Evolutionary conservation across 2,888 invertebrate species (phyloP).

Genomic region (Sminthurinus aureus): DNA sequence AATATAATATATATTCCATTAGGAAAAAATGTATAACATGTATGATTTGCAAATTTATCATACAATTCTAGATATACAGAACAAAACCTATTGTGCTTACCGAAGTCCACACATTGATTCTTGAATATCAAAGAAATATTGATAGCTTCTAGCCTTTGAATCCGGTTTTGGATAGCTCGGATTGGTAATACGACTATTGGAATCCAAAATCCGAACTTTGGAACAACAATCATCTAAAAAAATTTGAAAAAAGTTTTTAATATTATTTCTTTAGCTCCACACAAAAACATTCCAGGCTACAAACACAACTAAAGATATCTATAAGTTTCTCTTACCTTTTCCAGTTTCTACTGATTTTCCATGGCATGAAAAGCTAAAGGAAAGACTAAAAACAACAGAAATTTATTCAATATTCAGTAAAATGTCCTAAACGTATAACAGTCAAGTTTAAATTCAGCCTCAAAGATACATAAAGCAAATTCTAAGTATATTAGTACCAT

Average conservation of each 20-base stretch:
- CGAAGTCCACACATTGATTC: conserved; percentile 5
- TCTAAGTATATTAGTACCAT: too few species aligned
- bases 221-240: neutral
- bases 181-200: conserved; percentile 17
- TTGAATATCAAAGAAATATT: neutral
- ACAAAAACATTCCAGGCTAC: neutral
- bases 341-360: neutral
- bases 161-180: conserved; percentile 16
- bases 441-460: too few species aligned
- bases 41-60: neutral
- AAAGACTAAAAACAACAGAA: neutral
- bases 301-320: neutral
- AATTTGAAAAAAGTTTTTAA: neutral
- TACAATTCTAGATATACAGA: neutral
- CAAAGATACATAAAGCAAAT: too few species aligned
- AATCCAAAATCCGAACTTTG: conserved; percentile 7
- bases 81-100: neutral
- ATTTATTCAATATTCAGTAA: neutral
- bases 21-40: neutral
- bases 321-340: neutral
- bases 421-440: neutral
- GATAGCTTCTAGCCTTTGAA: conserved; percentile 13
- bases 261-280: neutral
- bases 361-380: neutral
- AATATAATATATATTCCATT: too few species aligned